These are phyloP conservation scores for Carduelis carduelis DNA, from an alignment of 2,797 vertebrate genomes.

Conservation along the genomic window DNA sequence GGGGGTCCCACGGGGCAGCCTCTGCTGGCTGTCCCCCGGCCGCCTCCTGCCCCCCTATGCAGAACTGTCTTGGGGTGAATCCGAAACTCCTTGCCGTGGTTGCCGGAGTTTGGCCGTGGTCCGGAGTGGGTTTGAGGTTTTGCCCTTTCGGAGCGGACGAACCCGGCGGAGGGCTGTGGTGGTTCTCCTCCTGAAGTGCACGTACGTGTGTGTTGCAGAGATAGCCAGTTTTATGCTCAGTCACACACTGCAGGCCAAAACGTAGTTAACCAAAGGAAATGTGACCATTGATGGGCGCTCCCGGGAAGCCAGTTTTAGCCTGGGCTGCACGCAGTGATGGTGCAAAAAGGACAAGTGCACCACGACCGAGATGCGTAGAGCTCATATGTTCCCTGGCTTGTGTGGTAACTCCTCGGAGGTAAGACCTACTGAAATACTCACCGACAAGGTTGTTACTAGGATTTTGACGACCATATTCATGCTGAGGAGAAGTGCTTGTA, in stretches of 20 bases:
- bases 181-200: not conserved
- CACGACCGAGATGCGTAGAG: not conserved
- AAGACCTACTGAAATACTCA: not conserved
- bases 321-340: not conserved
- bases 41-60: not conserved
- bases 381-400: not conserved
- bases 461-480: not conserved
- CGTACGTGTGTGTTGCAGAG: not conserved
- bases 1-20: not conserved
- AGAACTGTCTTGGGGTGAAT: not conserved
- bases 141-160: not conserved
- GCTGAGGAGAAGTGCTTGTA: not conserved
- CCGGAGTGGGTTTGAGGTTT: not conserved
- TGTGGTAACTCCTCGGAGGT: not conserved
- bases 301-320: not conserved
- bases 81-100: not conserved
- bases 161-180: not conserved
- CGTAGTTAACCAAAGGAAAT: slow-evolving; percentile 14
- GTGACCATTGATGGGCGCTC: not conserved
- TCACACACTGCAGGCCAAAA: slow-evolving; percentile 28
- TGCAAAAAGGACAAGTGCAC: not conserved
- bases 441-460: not conserved
- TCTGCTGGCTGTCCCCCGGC: too few species aligned
- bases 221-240: not conserved
- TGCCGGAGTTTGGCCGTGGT: not conserved